A percentile compares a stretch with the other conserved stretches of the same genome.
phyloP scores from a whole-genome alignment of 2,888 invertebrate species.

The Asteroscopus sphinx region DNA sequence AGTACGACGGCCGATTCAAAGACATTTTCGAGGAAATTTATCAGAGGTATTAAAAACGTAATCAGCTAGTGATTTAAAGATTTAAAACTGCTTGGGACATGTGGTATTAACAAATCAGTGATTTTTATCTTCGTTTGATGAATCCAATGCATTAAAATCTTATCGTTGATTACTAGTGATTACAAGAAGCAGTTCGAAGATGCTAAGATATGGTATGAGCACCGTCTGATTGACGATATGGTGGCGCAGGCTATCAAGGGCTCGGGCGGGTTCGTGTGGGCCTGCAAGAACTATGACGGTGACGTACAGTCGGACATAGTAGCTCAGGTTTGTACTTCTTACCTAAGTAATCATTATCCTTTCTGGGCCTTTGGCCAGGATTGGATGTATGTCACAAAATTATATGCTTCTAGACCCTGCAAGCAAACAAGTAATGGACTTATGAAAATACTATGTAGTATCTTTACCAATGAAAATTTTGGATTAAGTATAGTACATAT shows the following conservation, averaged over 20 bases:
- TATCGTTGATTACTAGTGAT: constrained; percentile 79
- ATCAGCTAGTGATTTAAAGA: constrained; percentile 33
- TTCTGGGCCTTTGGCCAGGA: too few relatives aligned
- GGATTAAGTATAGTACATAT: too few relatives aligned
- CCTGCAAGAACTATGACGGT: constrained; percentile 98
- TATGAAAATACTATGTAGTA: too few relatives aligned
- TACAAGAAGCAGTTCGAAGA: constrained; percentile 94
- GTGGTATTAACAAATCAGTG: constrained; percentile 22
- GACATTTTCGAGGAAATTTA: constrained; percentile 97
- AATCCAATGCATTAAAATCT: constrained; percentile 15
- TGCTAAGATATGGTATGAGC: constrained; percentile 96
- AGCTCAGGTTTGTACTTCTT: constrained; percentile 89
- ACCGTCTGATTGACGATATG: constrained; percentile 97
- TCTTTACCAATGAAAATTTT: too few relatives aligned
- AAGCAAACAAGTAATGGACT: too few relatives aligned
- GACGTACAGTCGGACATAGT: constrained; percentile 97
- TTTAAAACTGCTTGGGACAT: constrained; percentile 17
- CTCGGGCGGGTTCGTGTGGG: constrained; percentile 96
- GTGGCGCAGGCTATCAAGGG: constrained; percentile 96
- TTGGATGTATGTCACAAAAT: too few relatives aligned
- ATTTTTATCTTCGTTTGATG: constrained; percentile 22
- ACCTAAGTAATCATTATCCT: too few relatives aligned
- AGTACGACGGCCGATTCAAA: constrained; percentile 97
- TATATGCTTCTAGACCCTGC: too few relatives aligned
- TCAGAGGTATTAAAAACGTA: constrained; percentile 89